Conservation (phyloP, 2,888 invertebrate species). For the Microctonus aethiopoides region DNA sequence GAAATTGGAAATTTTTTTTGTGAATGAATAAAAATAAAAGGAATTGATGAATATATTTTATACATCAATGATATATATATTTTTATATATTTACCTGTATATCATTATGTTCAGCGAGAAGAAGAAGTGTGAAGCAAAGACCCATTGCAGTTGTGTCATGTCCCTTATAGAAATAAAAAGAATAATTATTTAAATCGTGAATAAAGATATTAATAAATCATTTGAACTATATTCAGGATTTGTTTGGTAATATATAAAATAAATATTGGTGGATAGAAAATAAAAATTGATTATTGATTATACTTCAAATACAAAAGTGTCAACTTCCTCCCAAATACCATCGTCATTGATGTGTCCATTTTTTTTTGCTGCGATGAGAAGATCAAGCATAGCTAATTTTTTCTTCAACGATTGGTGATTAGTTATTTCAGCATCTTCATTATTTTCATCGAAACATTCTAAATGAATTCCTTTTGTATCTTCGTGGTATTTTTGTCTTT, state of each 20-base stretch:
- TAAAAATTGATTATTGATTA: no score
- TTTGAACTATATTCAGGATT: background rate
- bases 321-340: conserved; percentile 42
- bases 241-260: no score
- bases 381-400: conserved; percentile 41
- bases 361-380: conserved; percentile 37
- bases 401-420: conserved; percentile 33
- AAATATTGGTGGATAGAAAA: no score
- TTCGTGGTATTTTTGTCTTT: conserved; percentile 38
- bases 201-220: background rate
- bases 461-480: conserved; percentile 32
- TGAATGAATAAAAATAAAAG: no score
- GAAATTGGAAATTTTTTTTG: no score
- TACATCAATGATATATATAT: no score
- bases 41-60: no score
- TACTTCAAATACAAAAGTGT: conserved; percentile 43
- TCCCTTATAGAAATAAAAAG: no score
- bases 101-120: conserved; percentile 41
- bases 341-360: conserved; percentile 34
- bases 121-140: conserved; percentile 34
- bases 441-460: background rate
- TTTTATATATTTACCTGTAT: conserved; percentile 26
- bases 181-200: background rate
- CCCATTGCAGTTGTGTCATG: conserved; percentile 42
- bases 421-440: background rate